phyloP scores from a whole-genome alignment of 2,888 invertebrate species.

The Perithous albicinctus region DNA sequence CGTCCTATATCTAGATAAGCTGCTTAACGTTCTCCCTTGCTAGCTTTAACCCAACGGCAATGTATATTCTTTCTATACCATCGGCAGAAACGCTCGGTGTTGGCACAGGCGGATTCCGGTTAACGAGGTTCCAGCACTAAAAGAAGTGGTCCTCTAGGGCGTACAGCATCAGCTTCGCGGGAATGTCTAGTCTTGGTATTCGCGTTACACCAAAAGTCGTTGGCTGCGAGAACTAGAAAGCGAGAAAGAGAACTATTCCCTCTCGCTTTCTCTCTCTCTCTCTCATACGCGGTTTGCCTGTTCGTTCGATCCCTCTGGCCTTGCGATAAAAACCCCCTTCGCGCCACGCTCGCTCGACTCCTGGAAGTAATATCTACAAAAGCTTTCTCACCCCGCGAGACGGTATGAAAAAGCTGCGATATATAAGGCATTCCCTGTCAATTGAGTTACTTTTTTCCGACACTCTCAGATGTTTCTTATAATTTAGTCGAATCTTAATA shows the following conservation, averaged over 20 bases:
- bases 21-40: neutral
- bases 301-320: constrained; percentile 15
- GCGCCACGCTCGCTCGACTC: neutral
- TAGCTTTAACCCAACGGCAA: neutral
- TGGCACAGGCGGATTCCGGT: constrained; percentile 46
- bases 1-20: neutral
- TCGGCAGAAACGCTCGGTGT: constrained; percentile 32
- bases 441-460: no score
- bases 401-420: no score
- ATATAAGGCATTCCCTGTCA: no score
- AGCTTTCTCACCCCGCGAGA: constrained; percentile 34
- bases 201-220: constrained; percentile 28
- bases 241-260: no score
- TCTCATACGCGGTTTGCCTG: constrained; percentile 7
- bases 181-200: neutral
- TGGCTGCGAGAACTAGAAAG: neutral
- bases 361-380: constrained; percentile 51
- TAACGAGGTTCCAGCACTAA: constrained; percentile 47
- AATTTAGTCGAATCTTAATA: no score
- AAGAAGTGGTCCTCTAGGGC: constrained; percentile 20
- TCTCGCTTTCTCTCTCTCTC: no score
- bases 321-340: constrained; percentile 47
- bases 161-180: no score
- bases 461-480: no score
- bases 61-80: constrained; percentile 17